Conservation (phyloP, 2,888 invertebrate genomes). For the Napeogenes inachia region DNA sequence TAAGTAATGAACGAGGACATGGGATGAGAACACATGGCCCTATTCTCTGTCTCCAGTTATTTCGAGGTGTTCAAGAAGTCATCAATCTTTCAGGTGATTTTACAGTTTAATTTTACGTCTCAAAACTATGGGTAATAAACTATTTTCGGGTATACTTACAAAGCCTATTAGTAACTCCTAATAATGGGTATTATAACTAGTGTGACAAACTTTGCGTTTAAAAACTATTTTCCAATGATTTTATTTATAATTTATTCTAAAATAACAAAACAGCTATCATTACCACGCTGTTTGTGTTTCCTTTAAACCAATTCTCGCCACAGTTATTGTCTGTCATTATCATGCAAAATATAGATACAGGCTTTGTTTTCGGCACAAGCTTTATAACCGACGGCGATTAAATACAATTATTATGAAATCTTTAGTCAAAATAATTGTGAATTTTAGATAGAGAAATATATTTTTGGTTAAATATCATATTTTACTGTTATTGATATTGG, state of each 20-base stretch:
- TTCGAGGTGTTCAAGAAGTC: conserved; percentile 56
- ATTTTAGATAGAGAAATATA: no score
- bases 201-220: neutral
- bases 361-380: conserved; percentile 14
- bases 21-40: conserved; percentile 54
- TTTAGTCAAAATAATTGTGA: no score
- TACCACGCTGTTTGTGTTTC: conserved; percentile 16
- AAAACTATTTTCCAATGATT: neutral
- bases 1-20: conserved; percentile 17
- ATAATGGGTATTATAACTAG: neutral
- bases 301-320: conserved; percentile 18
- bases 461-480: no score
- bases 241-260: neutral
- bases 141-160: conserved; percentile 20
- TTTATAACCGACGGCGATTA: conserved; percentile 13
- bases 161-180: neutral
- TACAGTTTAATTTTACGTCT: conserved; percentile 42
- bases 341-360: conserved; percentile 17
- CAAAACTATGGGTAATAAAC: conserved; percentile 14
- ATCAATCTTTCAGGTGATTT: conserved; percentile 71
- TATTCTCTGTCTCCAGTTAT: conserved; percentile 51
- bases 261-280: conserved; percentile 4
- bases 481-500: no score
- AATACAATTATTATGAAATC: neutral
- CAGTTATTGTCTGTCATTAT: conserved; percentile 15